Conservation (phyloP, 2,113 vertebrate species). For the Cisticola juncidis region DNA sequence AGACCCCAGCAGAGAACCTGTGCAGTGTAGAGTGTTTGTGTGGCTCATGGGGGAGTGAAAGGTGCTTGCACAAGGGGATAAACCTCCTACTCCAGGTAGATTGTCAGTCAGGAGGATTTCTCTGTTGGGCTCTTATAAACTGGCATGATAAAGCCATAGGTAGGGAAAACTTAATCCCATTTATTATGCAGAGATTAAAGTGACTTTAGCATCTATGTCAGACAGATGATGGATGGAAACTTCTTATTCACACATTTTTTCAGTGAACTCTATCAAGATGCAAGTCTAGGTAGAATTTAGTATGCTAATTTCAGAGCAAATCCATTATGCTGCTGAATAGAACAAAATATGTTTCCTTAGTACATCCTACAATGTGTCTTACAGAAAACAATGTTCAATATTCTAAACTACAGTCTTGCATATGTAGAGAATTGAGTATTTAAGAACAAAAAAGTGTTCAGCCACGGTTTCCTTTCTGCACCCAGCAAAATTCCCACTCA, state of each 20-base stretch:
- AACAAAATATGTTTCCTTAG: background rate
- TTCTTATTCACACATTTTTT: conserved; percentile 31
- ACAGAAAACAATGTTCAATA: background rate
- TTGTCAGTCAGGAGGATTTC: background rate
- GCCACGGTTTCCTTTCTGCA: background rate
- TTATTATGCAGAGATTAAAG: conserved; percentile 50
- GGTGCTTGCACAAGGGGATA: background rate
- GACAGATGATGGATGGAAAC: conserved; percentile 38
- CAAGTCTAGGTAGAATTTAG: background rate
- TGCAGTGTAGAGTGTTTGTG: background rate
- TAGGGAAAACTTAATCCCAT: conserved; percentile 34
- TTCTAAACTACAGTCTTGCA: background rate
- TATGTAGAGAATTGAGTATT: background rate
- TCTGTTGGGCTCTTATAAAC: background rate
- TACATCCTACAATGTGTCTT: background rate
- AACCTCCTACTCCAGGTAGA: background rate
- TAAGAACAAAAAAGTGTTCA: background rate
- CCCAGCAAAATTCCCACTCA: background rate
- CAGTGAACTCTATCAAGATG: conserved; percentile 35
- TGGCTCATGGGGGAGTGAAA: background rate
- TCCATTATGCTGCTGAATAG: background rate
- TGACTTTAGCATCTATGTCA: conserved; percentile 35
- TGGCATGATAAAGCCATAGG: background rate
- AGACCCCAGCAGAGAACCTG: background rate
- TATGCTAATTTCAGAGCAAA: conserved; percentile 32